Evolutionary conservation across 2,113 vertebrate species (phyloP).

Genomic region (Macaca nemestrina): DNA sequence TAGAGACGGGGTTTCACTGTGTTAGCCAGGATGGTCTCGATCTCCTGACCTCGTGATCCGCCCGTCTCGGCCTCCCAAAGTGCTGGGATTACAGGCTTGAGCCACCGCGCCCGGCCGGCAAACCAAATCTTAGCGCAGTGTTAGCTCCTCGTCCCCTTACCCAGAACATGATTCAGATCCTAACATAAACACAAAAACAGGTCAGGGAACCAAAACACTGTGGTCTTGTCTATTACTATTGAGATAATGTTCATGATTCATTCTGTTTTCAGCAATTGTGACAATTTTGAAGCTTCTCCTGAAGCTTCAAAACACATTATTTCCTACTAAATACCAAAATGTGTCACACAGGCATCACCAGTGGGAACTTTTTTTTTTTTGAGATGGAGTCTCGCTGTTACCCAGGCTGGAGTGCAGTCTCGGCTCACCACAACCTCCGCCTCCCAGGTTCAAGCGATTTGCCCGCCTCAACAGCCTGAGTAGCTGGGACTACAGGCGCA

Average conservation of each 20-base stretch:
- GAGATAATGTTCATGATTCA: background rate
- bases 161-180: background rate
- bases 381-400: too few species aligned
- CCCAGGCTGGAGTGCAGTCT: too few species aligned
- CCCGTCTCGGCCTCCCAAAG: too few species aligned
- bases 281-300: too few species aligned
- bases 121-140: background rate
- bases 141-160: background rate
- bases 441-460: rapidly evolving
- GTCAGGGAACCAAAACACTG: background rate
- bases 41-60: too few species aligned
- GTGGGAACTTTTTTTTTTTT: background rate
- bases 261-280: background rate
- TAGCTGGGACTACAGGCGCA: too few species aligned
- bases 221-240: background rate
- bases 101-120: too few species aligned
- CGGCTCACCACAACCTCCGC: too few species aligned
- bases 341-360: background rate
- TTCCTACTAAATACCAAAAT: background rate
- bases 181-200: background rate
- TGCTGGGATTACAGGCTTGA: too few species aligned
- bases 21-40: too few species aligned
- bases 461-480: too few species aligned
- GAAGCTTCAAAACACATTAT: background rate
- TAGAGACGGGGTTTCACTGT: too few species aligned